Base-by-base conservation (phyloP, 1,140 invertebrate genomes). In the Drosophila baimaii region DNA sequence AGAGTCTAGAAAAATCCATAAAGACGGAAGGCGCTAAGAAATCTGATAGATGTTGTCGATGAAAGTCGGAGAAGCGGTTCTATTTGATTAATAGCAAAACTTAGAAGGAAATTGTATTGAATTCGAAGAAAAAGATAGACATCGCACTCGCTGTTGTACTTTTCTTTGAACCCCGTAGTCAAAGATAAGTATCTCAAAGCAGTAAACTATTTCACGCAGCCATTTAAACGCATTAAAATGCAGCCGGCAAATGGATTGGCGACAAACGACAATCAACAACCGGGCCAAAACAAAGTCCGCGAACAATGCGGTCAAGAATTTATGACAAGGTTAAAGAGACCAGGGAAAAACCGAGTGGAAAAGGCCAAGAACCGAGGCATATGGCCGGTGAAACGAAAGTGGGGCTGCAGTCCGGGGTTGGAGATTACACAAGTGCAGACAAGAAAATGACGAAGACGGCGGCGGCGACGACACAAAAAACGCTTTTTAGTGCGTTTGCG, bases 281-380 rank as follows among this genome's bases (percentile, higher is more conserved):
- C 76, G 29, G 55, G 46, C 63, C 61, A 77, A 77, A 69, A 71
- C 58, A 73, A 72, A 85, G 77, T 74, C 78, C 46, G 43, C 21
- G 41, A 80, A 80, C 77, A 88, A 89, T 84, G 77, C 84, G 83
- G 84, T 88, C 84, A 89, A 88, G 84, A 84, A 88, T 88, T 88
- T 84, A 89, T 89, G 81, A 59, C 84, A 88, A 88, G 84, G 84
- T 88, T 88, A 58, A 49, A 74, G 44, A 56, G 19, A 23, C 59
- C 25, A 43, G 51, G 27, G 61, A 35, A 56, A 66, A 64, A 21
- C 2, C 37, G 27, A 25, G 56, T 43, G 15, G 35, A 65, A 69
- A 68, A 52, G 61, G 62, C 65, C 65, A 69, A 37, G 33, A 61
- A 58, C 43, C 29, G 9, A 49, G 55, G 33, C 39, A 25, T 23